Conservation (phyloP, 92 coral and sea anemone genomes). For the Anthopleura xanthogrammica region DNA sequence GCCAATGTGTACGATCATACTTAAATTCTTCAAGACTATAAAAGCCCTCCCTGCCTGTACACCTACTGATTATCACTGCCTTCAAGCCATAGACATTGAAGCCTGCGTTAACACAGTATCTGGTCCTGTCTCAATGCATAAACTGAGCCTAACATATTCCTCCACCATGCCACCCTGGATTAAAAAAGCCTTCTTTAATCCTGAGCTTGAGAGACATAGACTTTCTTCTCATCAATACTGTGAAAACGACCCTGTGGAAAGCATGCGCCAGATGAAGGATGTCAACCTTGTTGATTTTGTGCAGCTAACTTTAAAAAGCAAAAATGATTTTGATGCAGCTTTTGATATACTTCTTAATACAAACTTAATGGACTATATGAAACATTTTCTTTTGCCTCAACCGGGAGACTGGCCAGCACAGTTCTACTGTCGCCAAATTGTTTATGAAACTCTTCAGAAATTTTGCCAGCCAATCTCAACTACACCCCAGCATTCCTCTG, state of each 20-base stretch:
- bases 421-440: too few species aligned
- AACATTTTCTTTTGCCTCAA: too few species aligned
- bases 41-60: neutral
- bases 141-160: constrained; percentile 34
- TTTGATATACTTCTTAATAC: too few species aligned
- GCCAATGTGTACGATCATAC: too few species aligned
- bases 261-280: constrained; percentile 22
- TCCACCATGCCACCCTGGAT: constrained; percentile 50
- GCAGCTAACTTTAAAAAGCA: constrained; percentile 30
- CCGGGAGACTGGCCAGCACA: too few species aligned
- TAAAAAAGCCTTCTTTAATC: constrained; percentile 26
- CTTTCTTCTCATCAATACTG: constrained; percentile 20
- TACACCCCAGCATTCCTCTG: too few species aligned
- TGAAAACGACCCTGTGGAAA: neutral
- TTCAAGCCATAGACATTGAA: neutral
- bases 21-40: too few species aligned
- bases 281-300: constrained; percentile 15
- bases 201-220: constrained; percentile 33
- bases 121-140: constrained; percentile 39
- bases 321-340: constrained; percentile 38
- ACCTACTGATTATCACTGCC: neutral
- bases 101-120: constrained; percentile 26
- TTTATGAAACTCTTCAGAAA: too few species aligned
- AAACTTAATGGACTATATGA: too few species aligned
- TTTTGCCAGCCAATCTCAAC: too few species aligned